A percentile compares a stretch with the other conserved stretches of the same genome.
phyloP scores from a whole-genome alignment of 2,113 vertebrate genomes.

The Brachypteracias leptosomus region DNA sequence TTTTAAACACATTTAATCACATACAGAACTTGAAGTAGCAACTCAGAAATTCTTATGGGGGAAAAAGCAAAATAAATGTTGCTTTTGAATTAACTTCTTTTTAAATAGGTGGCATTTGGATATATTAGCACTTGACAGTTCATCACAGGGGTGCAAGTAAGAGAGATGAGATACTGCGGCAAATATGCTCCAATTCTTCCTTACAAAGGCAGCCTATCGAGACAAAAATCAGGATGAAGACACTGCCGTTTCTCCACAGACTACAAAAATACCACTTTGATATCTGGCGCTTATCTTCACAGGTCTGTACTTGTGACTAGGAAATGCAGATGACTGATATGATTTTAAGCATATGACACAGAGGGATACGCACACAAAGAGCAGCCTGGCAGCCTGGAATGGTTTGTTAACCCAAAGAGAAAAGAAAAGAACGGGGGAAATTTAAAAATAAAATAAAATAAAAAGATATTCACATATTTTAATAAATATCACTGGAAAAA shows the following conservation, averaged over 20 bases:
- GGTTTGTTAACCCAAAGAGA: neutral
- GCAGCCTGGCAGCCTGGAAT: neutral
- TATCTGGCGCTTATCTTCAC: neutral
- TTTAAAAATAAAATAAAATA: too few species aligned
- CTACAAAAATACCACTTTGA: neutral
- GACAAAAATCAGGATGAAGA: neutral
- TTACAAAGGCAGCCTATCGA: neutral
- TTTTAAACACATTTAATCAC: neutral
- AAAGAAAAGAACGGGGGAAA: neutral
- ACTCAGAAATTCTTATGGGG: neutral
- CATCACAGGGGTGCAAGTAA: neutral
- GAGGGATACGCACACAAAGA: neutral
- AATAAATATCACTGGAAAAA: neutral
- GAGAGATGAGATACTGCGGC: neutral
- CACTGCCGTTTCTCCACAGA: neutral
- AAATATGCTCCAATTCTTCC: neutral
- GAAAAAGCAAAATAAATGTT: neutral
- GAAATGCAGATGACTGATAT: neutral
- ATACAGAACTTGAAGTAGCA: neutral
- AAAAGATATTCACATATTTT: neutral
- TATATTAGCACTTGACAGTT: neutral
- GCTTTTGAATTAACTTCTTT: neutral
- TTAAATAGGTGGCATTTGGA: neutral
- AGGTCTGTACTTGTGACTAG: neutral
- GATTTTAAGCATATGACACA: neutral